Conservation (phyloP, 2,888 invertebrate species). For the Eristalinus sepulchralis region DNA sequence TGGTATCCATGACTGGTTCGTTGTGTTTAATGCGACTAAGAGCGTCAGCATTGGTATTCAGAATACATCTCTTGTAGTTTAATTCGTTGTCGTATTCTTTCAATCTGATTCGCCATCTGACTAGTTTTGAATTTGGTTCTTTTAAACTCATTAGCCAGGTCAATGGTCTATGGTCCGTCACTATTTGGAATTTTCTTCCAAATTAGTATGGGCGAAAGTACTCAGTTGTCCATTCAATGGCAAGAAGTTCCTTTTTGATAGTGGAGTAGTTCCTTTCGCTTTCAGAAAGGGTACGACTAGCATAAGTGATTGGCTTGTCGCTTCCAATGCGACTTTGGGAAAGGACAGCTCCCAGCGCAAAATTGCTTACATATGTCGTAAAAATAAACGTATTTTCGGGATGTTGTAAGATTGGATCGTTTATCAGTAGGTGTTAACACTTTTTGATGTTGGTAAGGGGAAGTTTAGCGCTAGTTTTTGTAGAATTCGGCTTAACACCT, state of each 20-base stretch:
- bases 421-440: conserved; percentile 9
- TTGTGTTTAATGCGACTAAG: conserved; percentile 39
- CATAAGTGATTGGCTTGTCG: conserved; percentile 50
- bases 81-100: conserved; percentile 74
- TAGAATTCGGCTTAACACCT: conserved; percentile 12
- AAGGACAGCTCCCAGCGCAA: no score
- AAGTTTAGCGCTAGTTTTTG: conserved; percentile 26
- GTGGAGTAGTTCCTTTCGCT: conserved; percentile 43
- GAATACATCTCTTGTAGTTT: conserved; percentile 70
- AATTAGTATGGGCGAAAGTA: conserved; percentile 77
- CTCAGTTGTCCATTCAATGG: conserved; percentile 75
- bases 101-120: conserved; percentile 76
- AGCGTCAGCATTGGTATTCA: conserved; percentile 68
- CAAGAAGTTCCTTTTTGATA: conserved; percentile 76
- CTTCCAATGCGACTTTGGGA: conserved; percentile 68
- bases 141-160: conserved; percentile 72
- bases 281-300: neutral
- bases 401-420: conserved; percentile 26
- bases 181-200: conserved; percentile 76
- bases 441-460: neutral
- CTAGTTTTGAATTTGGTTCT: conserved; percentile 73
- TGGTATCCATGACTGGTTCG: no score
- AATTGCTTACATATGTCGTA: conserved; percentile 75
- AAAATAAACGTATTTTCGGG: conserved; percentile 39
- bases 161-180: conserved; percentile 76